Percentiles rank a stretch among this genome's conserved stretches.
These are phyloP conservation scores for Siderastrea radians DNA, from an alignment of 92 coral and sea anemone species.

Conservation along the genomic window DNA sequence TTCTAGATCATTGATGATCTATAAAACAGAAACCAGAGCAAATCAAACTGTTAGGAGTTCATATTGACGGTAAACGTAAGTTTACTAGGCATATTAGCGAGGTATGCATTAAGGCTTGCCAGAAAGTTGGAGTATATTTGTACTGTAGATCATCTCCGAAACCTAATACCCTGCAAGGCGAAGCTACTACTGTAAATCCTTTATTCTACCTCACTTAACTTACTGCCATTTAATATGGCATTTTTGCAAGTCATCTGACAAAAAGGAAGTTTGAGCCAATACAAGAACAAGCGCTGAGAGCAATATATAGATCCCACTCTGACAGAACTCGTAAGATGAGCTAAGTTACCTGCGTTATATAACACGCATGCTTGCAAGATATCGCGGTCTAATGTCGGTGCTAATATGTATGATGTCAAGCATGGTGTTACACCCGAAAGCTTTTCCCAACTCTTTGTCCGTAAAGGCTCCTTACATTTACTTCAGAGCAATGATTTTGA, in stretches of 20 bases:
- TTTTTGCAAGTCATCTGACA: constrained; percentile 45
- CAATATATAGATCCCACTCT: no score
- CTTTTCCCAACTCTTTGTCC: constrained; percentile 24
- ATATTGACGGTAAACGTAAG: constrained; percentile 14
- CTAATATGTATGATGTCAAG: constrained; percentile 45
- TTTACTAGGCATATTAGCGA: constrained; percentile 11
- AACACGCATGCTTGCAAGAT: constrained; percentile 37
- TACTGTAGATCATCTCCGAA: constrained; percentile 9
- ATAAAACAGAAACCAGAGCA: constrained; percentile 4
- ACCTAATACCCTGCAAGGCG: no score
- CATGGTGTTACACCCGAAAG: constrained; percentile 23
- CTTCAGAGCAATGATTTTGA: constrained; percentile 30
- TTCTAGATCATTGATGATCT: no score
- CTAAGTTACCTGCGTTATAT: constrained; percentile 19
- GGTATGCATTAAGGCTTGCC: constrained; percentile 30
- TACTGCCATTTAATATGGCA: constrained; percentile 24
- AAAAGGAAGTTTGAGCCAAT: constrained; percentile 47
- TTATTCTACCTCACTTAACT: constrained; percentile 28
- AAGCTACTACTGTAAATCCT: constrained; percentile 19
- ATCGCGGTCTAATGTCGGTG: no score
- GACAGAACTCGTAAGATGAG: constrained; percentile 8
- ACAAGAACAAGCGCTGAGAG: no score
- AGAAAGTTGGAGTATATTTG: constrained; percentile 40
- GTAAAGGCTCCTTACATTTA: background rate
- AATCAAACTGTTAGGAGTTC: constrained; percentile 39